Base-by-base conservation (phyloP, 1,140 invertebrate species). In the Ceratitis capitata region DNA sequence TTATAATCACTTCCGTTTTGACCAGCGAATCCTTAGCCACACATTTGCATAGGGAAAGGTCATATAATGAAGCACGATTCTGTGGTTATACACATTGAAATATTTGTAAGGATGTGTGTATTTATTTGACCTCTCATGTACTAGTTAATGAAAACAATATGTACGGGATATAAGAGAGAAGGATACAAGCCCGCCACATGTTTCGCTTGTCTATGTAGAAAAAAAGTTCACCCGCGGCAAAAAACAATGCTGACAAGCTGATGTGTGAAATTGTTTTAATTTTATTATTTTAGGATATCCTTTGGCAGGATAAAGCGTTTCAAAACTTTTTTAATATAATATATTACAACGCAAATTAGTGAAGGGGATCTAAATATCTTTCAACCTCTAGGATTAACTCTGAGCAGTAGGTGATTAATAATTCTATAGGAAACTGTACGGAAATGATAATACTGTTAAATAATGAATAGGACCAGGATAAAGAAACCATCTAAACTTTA, bases 181-280 rank as follows among this genome's bases (percentile, higher is more conserved):
- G 69, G 39, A 74, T 45, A 69, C 3, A 35, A 0, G 39, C 69
- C 35, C 19, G 69, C 3, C 69, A 42, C 32, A 19, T 42, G 39
- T 45, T 35, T n/a, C n/a, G n/a, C n/a, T n/a, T n/a, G n/a, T n/a
- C n/a, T n/a, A n/a, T n/a, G n/a, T n/a, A n/a, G 39, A 7, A 45
- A 47, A 35, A 45, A 9, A 12, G 16, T 45, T 6, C 69, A 39
- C 69, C 69, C 45, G 32, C 6, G 69, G 69, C 39, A 6, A 78
- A 45, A 78, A 23, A 26, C 39, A 78, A 78, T 78, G n/a, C n/a
- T n/a, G 42, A 19, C 39, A 42, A 78, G 35, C 10, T 42, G 69
- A 78, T 78, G 69, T 78, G 69, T 78, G 69, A 78, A 78, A 78
- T 45, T 78, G 35, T 78, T 78, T 45, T 78, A 42, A 78, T 47